These are phyloP conservation scores for Calvadosia cruxmelitensis DNA, from an alignment of 30 jellyfish, hydroid and myxozoan genomes.

Conservation along the genomic window DNA sequence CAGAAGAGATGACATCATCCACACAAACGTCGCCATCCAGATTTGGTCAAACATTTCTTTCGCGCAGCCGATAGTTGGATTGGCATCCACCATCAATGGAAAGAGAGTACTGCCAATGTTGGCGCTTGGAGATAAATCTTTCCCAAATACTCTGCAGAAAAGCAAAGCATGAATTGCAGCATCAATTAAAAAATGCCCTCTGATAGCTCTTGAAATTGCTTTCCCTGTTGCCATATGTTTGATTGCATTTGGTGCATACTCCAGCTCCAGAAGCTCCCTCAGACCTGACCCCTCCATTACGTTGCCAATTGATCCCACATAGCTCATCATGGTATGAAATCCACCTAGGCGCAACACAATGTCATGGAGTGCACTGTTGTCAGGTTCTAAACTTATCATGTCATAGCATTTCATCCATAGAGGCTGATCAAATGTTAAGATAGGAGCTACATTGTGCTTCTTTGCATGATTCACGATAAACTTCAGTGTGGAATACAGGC, in stretches of 20 bases:
- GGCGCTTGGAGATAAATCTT: too few species aligned
- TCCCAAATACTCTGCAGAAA: conserved; percentile 7
- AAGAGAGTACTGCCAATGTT: too few species aligned
- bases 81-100: too few species aligned
- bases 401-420: conserved; percentile 20
- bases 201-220: conserved; percentile 21
- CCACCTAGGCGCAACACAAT: conserved; percentile 8
- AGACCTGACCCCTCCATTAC: conserved; percentile 22
- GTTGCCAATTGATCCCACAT: conserved; percentile 23
- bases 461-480: conserved; percentile 11
- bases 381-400: not conserved
- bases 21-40: too few species aligned
- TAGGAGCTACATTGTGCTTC: conserved; percentile 1
- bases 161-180: conserved; percentile 13
- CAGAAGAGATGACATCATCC: too few species aligned
- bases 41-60: too few species aligned
- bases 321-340: conserved; percentile 23
- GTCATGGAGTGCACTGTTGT: not conserved
- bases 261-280: conserved; percentile 6
- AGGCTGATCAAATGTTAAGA: conserved; percentile 39
- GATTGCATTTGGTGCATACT: conserved; percentile 22
- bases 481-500: conserved; percentile 18
- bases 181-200: conserved; percentile 30
- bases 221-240: conserved; percentile 27
- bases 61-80: too few species aligned